These are phyloP conservation scores for Catostomus latipinnis DNA, from an alignment of 2,797 vertebrate genomes.

Conservation along the genomic window DNA sequence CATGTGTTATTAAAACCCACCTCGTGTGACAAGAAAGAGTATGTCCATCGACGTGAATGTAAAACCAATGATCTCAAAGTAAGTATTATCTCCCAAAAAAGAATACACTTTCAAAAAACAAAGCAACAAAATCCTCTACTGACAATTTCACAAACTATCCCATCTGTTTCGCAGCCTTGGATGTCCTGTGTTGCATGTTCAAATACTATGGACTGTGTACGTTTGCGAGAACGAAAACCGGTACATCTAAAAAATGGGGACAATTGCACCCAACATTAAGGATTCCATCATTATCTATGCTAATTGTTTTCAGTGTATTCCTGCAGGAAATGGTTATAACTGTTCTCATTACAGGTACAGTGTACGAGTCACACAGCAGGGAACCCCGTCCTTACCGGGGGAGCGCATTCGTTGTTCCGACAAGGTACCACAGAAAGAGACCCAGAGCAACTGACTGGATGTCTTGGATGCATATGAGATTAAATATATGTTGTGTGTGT, in stretches of 20 bases:
- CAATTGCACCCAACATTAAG: neutral
- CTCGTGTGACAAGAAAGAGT: neutral
- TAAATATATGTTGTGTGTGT: neutral
- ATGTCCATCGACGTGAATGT: conserved; percentile 1
- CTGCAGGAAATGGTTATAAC: neutral
- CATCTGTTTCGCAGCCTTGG: neutral
- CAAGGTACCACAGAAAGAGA: too few species aligned
- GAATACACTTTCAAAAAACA: neutral
- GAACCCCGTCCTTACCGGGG: neutral
- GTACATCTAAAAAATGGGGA: neutral
- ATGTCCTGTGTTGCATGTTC: neutral
- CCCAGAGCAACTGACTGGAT: neutral
- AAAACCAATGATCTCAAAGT: accelerated
- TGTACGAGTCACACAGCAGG: too few species aligned
- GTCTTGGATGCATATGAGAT: conserved; percentile 37
- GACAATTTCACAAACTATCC: neutral
- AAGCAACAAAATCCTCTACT: too few species aligned
- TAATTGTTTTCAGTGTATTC: neutral
- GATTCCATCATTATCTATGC: neutral
- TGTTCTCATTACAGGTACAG: conserved; percentile 14
- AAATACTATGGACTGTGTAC: neutral
- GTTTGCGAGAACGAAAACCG: accelerated
- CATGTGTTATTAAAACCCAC: conserved; percentile 2
- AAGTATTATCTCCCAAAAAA: neutral
- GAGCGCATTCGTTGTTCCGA: accelerated